Evolutionary conservation across 1,140 invertebrate species (phyloP), one percentile per base, ranked within the genome.

Genomic region (Papilio helenus): DNA sequence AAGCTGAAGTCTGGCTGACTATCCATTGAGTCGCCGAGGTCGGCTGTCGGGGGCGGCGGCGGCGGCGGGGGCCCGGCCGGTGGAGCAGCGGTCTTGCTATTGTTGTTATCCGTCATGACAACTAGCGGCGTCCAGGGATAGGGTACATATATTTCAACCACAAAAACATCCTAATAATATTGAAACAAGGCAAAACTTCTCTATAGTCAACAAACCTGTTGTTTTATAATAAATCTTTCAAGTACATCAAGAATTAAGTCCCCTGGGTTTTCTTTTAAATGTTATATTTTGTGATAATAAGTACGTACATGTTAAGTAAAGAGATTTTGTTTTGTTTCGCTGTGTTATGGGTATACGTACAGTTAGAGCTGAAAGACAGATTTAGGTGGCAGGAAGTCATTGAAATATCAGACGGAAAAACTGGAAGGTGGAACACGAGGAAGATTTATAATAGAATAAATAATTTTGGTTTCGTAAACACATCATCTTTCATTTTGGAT

Each of bases 1-100:
- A 98, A 98, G 80, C 95, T 95, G 85, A 95, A 93, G 87, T 94
- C 91, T 34, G 90, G 89, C 83, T 92, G 90, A 88, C 91, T 88
- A 79, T 92, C 91, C 85, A 92, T 90, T 80, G 85, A 92, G 87
- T 90, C 90, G 23, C 80, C 88, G 79, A 89, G 83, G 80, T 89
- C 91, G 23, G 80, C 88, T 76, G 90, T 89, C 79, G 89, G 93
- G 29, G 80, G 87, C 76, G 90, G 89, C 79, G 90, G 93, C 26
- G 90, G 90, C 73, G 94, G 92, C 23, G 94, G 92, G 39, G 95
- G 93, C 72, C 88, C 89, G 29, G 86, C 87, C n/a, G 92, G 93
- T 5, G 94, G 94, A 76, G 94, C 91, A n/a, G 89, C 89, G 84
- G 80, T 87, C 89, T 93, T 92, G 79, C 84, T 85, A 87, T 92